A percentile compares a stretch with the other conserved stretches of the same genome.
These are phyloP conservation scores for Trichomalopsis sarcophagae DNA, from an alignment of 1,140 invertebrate genomes.

Conservation along the genomic window DNA sequence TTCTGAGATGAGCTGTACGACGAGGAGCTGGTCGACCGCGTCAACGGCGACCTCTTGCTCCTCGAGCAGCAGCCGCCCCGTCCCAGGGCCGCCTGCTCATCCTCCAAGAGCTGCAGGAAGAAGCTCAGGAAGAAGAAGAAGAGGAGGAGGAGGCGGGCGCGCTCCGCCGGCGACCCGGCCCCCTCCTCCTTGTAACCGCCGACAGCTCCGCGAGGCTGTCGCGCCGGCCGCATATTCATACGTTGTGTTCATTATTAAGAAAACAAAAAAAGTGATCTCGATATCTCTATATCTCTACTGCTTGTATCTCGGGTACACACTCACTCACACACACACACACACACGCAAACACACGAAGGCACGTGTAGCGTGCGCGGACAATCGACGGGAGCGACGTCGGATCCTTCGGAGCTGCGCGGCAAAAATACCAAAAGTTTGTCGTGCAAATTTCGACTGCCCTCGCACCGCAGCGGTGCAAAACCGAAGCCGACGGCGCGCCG, in stretches of 20 bases:
- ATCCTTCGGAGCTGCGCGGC: background rate
- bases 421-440: constrained; percentile 23
- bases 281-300: constrained; percentile 44
- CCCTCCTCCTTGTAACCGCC: constrained; percentile 20
- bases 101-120: background rate
- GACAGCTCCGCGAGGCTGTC: constrained; percentile 10
- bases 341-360: background rate
- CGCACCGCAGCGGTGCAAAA: background rate
- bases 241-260: constrained; percentile 53
- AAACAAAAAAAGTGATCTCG: constrained; percentile 48
- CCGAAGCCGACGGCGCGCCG: background rate
- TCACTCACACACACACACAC: too few species aligned
- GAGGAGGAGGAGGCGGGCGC: background rate
- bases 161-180: background rate
- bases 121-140: constrained; percentile 9
- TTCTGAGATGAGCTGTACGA: constrained; percentile 62
- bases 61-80: background rate
- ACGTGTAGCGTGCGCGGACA: background rate
- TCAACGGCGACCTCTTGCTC: background rate
- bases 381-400: constrained; percentile 4
- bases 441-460: constrained; percentile 18
- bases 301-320: constrained; percentile 25
- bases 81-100: background rate
- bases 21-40: constrained; percentile 44
- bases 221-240: constrained; percentile 37